These are phyloP conservation scores for Drosophila tani DNA, from an alignment of 1,140 invertebrate genomes.

Conservation along the genomic window DNA sequence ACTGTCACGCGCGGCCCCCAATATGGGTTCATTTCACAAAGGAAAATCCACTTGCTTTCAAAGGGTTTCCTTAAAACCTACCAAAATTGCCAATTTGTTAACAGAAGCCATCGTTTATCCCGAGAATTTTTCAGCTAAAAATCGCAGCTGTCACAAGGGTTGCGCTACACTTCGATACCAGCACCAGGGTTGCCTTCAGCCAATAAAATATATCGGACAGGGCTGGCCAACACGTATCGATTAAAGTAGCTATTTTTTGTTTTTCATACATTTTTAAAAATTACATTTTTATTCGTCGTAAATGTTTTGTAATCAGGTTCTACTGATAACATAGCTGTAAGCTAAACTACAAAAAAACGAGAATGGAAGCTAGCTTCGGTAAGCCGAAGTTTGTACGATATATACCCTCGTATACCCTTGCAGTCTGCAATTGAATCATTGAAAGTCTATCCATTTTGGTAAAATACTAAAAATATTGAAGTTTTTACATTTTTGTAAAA, in stretches of 20 bases:
- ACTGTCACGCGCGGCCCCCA: background rate
- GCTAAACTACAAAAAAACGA: background rate
- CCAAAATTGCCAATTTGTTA: constrained; percentile 83
- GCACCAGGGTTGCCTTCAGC: constrained; percentile 6
- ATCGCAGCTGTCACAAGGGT: constrained; percentile 63
- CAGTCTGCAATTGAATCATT: too few species aligned
- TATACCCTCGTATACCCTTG: too few species aligned
- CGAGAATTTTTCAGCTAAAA: constrained; percentile 68
- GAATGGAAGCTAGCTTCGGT: too few species aligned
- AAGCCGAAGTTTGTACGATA: too few species aligned
- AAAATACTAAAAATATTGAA: too few species aligned
- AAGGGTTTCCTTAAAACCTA: constrained; percentile 50
- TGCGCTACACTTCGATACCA: constrained; percentile 29
- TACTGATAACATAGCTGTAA: too few species aligned
- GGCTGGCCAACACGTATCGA: background rate
- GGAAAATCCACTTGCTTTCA: background rate
- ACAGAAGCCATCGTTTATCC: constrained; percentile 70
- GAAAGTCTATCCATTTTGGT: too few species aligned
- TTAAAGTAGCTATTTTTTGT: background rate
- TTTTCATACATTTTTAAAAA: background rate
- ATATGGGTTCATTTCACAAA: background rate
- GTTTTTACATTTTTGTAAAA: too few species aligned
- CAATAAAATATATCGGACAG: constrained; percentile 9
- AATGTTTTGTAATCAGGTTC: too few species aligned
- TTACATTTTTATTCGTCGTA: background rate